Evolutionary conservation across 2,888 invertebrate genomes (phyloP).

Genomic region (Protula sp.): DNA sequence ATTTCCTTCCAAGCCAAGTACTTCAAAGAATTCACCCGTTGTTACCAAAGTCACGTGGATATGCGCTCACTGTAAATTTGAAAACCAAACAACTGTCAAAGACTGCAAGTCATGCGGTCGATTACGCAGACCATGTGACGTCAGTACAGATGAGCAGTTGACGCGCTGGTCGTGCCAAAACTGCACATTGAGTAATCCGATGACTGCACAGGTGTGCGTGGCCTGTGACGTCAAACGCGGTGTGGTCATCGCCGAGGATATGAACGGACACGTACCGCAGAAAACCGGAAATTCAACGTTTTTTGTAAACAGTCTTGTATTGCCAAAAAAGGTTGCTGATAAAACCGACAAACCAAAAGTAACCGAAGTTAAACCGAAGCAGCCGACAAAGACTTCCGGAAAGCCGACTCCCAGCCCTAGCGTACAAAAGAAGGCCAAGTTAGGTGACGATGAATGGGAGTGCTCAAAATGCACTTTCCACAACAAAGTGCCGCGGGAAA

Average conservation of each 20-base stretch:
- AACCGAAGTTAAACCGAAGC: background rate
- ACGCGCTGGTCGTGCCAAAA: constrained; percentile 74
- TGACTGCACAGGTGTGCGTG: constrained; percentile 68
- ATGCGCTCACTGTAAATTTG: constrained; percentile 75
- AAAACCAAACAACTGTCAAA: constrained; percentile 67
- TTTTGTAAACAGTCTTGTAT: no score
- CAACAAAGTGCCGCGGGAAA: background rate
- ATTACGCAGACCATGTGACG: constrained; percentile 1
- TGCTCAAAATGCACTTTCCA: constrained; percentile 12
- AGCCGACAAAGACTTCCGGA: background rate
- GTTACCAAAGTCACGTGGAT: no score
- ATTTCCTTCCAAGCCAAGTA: no score
- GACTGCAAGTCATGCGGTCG: constrained; percentile 77
- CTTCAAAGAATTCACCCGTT: no score
- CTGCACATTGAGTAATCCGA: constrained; percentile 78
- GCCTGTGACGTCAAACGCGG: constrained; percentile 66
- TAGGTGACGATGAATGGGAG: constrained; percentile 1
- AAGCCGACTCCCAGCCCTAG: background rate
- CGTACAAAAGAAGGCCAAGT: background rate
- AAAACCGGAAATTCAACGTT: no score
- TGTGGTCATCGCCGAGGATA: constrained; percentile 6
- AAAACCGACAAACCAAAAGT: background rate
- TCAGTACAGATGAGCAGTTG: background rate
- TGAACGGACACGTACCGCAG: no score
- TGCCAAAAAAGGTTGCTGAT: no score